phyloP scores from a whole-genome alignment of 2,888 invertebrate species.

The Lasioglossum calceatum region DNA sequence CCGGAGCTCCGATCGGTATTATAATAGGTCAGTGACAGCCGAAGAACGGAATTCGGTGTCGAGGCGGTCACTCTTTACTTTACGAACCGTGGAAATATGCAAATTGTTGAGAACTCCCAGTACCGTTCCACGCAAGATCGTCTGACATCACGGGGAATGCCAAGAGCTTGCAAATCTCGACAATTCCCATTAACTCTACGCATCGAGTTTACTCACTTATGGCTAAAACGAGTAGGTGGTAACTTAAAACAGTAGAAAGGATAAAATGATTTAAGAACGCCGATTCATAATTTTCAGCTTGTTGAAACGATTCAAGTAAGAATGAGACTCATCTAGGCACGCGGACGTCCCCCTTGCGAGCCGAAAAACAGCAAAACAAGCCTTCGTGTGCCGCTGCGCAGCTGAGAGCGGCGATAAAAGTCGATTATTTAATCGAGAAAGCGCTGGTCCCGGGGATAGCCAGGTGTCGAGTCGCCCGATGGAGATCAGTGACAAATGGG shows the following conservation, averaged over 20 bases:
- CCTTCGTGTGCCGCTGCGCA: not conserved
- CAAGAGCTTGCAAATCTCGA: not conserved
- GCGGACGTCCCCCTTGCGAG: not conserved
- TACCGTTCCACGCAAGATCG: constrained; percentile 18
- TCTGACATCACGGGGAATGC: not conserved
- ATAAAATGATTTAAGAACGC: too few species aligned
- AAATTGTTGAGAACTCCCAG: constrained; percentile 24
- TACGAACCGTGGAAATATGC: constrained; percentile 32
- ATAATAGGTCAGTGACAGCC: constrained; percentile 35
- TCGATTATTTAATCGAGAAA: not conserved
- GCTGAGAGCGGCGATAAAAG: not conserved
- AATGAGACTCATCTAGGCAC: not conserved
- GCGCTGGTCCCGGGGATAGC: not conserved
- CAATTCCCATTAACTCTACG: not conserved
- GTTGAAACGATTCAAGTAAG: too few species aligned
- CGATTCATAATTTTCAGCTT: too few species aligned
- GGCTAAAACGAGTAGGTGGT: too few species aligned
- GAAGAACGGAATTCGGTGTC: constrained; percentile 23
- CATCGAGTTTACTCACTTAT: not conserved
- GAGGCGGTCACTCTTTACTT: constrained; percentile 27
- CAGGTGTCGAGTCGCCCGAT: not conserved
- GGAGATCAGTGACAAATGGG: constrained; percentile 1
- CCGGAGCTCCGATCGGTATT: not conserved
- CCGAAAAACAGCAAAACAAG: not conserved
- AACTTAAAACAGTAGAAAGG: too few species aligned